Conservation (phyloP, 2,888 invertebrate genomes). For the Metallyticus violacea region DNA sequence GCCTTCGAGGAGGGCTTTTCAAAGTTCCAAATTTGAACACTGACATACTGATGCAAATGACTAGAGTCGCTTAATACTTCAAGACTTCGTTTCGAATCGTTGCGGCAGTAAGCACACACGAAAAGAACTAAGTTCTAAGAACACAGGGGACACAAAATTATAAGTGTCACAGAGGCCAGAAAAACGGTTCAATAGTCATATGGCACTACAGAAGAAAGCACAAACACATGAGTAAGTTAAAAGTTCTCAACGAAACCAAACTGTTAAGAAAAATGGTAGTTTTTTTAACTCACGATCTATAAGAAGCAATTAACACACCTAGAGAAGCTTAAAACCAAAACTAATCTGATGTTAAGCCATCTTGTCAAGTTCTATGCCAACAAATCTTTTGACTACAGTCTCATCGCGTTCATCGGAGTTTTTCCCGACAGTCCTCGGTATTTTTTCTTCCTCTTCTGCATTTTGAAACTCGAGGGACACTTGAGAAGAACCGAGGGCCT, state of each 20-base stretch:
- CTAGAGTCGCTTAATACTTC: neutral
- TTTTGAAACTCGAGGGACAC: neutral
- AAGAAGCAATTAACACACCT: neutral
- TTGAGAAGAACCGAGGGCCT: neutral
- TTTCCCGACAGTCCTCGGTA: neutral
- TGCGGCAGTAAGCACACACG: neutral
- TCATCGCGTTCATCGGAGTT: neutral
- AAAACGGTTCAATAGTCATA: neutral
- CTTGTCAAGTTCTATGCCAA: neutral
- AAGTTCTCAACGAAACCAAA: neutral
- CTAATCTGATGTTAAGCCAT: neutral
- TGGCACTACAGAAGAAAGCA: neutral
- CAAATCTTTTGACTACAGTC: neutral
- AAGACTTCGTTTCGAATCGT: neutral
- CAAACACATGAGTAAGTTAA: neutral
- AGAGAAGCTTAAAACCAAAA: neutral
- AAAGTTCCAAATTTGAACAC: slow-evolving; percentile 22
- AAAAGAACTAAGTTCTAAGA: neutral
- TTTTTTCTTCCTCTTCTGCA: slow-evolving; percentile 17
- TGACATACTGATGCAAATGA: slow-evolving; percentile 23
- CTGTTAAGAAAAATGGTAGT: neutral
- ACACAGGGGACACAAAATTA: neutral
- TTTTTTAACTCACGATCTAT: neutral
- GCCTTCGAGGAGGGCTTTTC: slow-evolving; percentile 25
- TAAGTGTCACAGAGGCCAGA: neutral